phyloP scores from a whole-genome alignment of 2,113 vertebrate genomes.

The Bubo blakistoni region DNA sequence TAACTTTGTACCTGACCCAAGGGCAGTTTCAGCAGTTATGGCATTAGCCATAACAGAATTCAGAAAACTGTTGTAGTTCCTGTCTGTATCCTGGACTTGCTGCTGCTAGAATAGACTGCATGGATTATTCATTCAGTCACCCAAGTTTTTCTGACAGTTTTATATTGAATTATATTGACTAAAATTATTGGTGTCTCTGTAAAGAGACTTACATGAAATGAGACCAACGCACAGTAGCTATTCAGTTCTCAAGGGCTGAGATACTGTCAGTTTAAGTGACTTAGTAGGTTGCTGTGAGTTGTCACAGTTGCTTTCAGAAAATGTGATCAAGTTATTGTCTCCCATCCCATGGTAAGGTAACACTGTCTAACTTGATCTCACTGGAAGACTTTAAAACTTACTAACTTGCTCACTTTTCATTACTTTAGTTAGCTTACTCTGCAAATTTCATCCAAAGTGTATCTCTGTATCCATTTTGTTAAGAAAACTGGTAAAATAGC shows the following conservation, averaged over 20 bases:
- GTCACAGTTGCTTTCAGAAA: not conserved
- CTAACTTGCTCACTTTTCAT: not conserved
- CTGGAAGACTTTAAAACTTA: not conserved
- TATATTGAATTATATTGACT: not conserved
- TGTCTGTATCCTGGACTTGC: not conserved
- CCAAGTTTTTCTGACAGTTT: not conserved
- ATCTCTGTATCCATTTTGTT: not conserved
- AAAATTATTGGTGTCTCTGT: not conserved
- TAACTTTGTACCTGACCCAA: not conserved
- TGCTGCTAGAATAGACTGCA: not conserved
- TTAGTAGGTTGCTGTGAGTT: not conserved
- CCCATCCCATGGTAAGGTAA: not conserved
- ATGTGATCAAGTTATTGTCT: not conserved
- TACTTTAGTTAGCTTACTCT: not conserved
- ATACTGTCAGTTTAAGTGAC: not conserved
- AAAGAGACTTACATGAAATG: fast-evolving
- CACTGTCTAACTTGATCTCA: not conserved
- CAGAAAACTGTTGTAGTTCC: not conserved
- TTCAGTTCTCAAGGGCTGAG: not conserved
- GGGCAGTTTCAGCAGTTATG: not conserved
- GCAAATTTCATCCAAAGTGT: not conserved
- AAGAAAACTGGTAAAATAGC: not conserved
- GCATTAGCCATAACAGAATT: not conserved
- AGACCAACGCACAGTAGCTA: not conserved
- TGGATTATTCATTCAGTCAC: not conserved